Evolutionary conservation across 2,113 vertebrate species (phyloP).

Genomic region (Albula glossodonta): DNA sequence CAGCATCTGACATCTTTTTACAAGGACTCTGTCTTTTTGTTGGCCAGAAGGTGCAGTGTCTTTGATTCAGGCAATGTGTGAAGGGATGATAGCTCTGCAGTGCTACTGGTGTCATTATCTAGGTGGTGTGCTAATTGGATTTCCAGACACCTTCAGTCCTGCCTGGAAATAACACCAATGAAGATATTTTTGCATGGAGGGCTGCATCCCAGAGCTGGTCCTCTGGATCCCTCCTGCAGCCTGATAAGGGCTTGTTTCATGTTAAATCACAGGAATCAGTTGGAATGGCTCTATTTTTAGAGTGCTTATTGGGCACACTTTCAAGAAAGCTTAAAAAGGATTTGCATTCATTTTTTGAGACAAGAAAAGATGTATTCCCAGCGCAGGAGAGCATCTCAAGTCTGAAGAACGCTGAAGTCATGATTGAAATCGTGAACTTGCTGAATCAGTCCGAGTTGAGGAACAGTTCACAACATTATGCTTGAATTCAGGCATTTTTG

Average conservation of each 20-base stretch:
- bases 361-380: constrained; percentile 31
- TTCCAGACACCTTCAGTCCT: constrained; percentile 47
- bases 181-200: constrained; percentile 5
- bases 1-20: constrained; percentile 8
- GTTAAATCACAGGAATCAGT: constrained; percentile 49
- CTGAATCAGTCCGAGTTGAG: constrained; percentile 29
- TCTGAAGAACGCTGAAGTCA: constrained; percentile 33
- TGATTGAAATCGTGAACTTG: background rate
- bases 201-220: constrained; percentile 40
- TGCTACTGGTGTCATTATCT: constrained; percentile 47
- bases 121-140: constrained; percentile 53
- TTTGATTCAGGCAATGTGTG: constrained; percentile 40
- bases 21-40: constrained; percentile 28
- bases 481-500: constrained; percentile 29
- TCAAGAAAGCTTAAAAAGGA: constrained; percentile 46
- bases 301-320: constrained; percentile 49
- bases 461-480: constrained; percentile 39
- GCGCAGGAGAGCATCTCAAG: constrained; percentile 39
- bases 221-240: constrained; percentile 43
- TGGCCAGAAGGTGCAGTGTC: constrained; percentile 7
- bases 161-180: constrained; percentile 40
- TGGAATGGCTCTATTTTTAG: constrained; percentile 56
- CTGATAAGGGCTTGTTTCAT: constrained; percentile 46
- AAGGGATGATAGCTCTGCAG: constrained; percentile 38
- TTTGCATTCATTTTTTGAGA: constrained; percentile 50